A percentile compares a stretch with the other conserved stretches of the same genome.
Conservation (phyloP, 2,888 invertebrate genomes). For the Maniola hyperantus region DNA sequence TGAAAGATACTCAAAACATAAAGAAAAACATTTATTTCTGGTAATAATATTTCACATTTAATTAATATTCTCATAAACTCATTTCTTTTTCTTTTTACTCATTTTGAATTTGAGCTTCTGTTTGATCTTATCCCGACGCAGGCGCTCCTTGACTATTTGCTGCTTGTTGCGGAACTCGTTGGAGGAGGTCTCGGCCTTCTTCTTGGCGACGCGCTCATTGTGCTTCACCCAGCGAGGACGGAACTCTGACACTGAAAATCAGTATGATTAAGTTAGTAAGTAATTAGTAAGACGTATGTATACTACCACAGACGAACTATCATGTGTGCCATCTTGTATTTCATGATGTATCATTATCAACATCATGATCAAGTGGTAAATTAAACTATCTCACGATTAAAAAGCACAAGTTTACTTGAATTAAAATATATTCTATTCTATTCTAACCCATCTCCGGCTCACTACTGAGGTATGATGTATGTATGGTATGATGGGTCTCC, state of each 20-base stretch:
- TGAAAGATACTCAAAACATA: not conserved
- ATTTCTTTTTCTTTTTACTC: slow-evolving; percentile 65
- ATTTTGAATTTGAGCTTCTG: slow-evolving; percentile 74
- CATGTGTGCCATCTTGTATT: too few relatives aligned
- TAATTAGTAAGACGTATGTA: too few relatives aligned
- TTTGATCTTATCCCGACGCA: slow-evolving; percentile 85
- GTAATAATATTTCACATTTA: not conserved
- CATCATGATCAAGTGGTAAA: too few relatives aligned
- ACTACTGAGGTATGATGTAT: too few relatives aligned
- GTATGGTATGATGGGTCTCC: too few relatives aligned
- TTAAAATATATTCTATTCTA: too few relatives aligned
- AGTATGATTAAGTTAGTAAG: not conserved
- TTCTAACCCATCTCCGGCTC: too few relatives aligned
- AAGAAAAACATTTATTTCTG: not conserved
- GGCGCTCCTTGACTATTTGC: slow-evolving; percentile 89
- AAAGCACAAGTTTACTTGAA: too few relatives aligned
- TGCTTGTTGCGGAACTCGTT: slow-evolving; percentile 88
- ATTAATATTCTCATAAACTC: slow-evolving; percentile 35
- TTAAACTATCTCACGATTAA: too few relatives aligned
- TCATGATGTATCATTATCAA: too few relatives aligned
- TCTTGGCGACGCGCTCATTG: slow-evolving; percentile 87
- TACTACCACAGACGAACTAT: not conserved
- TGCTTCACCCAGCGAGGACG: slow-evolving; percentile 90
- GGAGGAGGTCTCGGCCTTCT: slow-evolving; percentile 76
- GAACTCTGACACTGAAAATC: slow-evolving; percentile 73